Conservation (phyloP, 2,888 invertebrate species). For the Amphimallon solstitiale region DNA sequence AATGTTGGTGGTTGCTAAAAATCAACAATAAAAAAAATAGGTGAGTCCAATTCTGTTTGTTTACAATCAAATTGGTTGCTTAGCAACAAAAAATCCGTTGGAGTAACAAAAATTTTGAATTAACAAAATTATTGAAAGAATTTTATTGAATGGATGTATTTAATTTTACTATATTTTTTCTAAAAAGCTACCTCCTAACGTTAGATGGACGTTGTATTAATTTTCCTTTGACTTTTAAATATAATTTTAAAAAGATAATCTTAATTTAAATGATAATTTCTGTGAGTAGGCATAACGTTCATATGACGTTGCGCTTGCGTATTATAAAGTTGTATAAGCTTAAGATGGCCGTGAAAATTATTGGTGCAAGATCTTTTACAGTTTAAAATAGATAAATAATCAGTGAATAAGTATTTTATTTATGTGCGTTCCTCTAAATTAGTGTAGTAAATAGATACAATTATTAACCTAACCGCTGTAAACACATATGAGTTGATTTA, state of each 20-base stretch:
- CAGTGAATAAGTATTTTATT: neutral
- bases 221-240: too few species aligned
- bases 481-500: constrained; percentile 23
- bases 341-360: constrained; percentile 50
- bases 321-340: neutral
- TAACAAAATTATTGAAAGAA: too few species aligned
- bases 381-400: neutral
- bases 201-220: too few species aligned
- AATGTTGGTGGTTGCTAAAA: constrained; percentile 12
- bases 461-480: neutral
- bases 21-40: constrained; percentile 7
- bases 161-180: too few species aligned
- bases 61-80: constrained; percentile 34
- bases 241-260: too few species aligned
- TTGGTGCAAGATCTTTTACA: neutral
- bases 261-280: too few species aligned
- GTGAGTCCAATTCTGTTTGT: constrained; percentile 4
- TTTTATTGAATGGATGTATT: too few species aligned
- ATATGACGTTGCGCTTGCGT: neutral
- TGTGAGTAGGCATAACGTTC: too few species aligned
- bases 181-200: too few species aligned
- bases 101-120: too few species aligned
- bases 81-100: too few species aligned
- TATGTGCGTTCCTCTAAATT: neutral
- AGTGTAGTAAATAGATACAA: neutral